A percentile compares a stretch with the other conserved stretches of the same genome.
phyloP scores from a whole-genome alignment of 2,113 vertebrate species.

The Rhabdomys dilectus region DNA sequence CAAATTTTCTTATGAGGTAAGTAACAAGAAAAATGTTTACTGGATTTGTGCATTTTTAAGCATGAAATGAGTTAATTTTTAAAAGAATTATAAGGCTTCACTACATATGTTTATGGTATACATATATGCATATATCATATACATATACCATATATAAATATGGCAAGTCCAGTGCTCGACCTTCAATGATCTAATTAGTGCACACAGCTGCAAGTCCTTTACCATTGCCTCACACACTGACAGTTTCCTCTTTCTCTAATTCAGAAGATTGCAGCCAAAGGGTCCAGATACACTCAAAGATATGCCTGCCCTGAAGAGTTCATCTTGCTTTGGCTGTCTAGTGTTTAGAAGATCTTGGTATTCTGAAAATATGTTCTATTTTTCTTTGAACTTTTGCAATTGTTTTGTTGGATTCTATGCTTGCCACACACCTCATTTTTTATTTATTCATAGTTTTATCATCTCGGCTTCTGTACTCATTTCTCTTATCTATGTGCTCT shows the following conservation, averaged over 20 bases:
- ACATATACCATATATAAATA: not conserved
- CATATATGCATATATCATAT: not conserved
- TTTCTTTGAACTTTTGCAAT: not conserved
- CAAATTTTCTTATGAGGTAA: conserved; percentile 19
- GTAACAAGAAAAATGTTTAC: conserved; percentile 36
- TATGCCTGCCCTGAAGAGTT: not conserved
- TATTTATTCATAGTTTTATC: not conserved
- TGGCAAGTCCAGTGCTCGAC: not conserved
- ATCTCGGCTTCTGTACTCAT: not conserved
- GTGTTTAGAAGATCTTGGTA: not conserved
- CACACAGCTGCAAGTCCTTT: not conserved
- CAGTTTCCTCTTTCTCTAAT: not conserved
- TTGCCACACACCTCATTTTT: not conserved
- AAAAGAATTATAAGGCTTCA: not conserved
- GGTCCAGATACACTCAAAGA: not conserved
- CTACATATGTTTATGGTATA: not conserved
- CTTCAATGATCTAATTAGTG: not conserved
- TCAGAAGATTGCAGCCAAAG: not conserved
- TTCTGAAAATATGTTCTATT: not conserved
- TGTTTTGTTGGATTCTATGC: not conserved
- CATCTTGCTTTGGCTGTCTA: not conserved
- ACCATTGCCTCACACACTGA: not conserved
- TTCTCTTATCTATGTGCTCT: not conserved
- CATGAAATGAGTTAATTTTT: not conserved
- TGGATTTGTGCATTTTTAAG: not conserved